Evolutionary conservation across 2,113 vertebrate genomes (phyloP).

Genomic region (Sterna hirundo): DNA sequence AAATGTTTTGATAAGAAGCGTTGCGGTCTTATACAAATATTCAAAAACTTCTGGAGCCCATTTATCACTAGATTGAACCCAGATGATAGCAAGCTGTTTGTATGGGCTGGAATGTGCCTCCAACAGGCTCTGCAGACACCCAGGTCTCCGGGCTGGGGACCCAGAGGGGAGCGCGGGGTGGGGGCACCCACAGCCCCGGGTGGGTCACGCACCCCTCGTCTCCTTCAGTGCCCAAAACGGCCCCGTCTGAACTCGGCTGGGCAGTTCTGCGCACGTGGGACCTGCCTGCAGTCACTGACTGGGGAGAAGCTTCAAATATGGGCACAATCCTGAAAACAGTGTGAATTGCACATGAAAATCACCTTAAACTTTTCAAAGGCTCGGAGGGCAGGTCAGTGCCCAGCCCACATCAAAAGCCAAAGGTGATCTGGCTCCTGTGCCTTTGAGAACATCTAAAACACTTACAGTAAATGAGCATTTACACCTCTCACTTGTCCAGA

Average conservation of each 20-base stretch:
- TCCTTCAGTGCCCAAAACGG: not conserved
- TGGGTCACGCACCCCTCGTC: fast-evolving
- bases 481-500: not conserved
- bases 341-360: not conserved
- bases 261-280: not conserved
- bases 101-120: conserved; percentile 43
- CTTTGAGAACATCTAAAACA: not conserved
- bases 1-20: conserved; percentile 59
- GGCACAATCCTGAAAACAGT: not conserved
- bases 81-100: conserved; percentile 21
- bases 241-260: fast-evolving
- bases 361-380: not conserved
- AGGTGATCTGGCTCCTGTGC: not conserved
- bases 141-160: not conserved
- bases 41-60: conserved; percentile 54
- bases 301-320: not conserved
- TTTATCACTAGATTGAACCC: conserved; percentile 50
- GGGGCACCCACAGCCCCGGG: not conserved
- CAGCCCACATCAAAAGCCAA: not conserved
- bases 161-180: fast-evolving
- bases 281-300: not conserved
- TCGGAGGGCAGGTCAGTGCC: not conserved
- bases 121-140: not conserved
- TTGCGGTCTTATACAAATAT: conserved; percentile 51
- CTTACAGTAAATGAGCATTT: not conserved